Evolutionary conservation across 2,888 invertebrate species (phyloP).

Genomic region (Rhynchonema sp.): DNA sequence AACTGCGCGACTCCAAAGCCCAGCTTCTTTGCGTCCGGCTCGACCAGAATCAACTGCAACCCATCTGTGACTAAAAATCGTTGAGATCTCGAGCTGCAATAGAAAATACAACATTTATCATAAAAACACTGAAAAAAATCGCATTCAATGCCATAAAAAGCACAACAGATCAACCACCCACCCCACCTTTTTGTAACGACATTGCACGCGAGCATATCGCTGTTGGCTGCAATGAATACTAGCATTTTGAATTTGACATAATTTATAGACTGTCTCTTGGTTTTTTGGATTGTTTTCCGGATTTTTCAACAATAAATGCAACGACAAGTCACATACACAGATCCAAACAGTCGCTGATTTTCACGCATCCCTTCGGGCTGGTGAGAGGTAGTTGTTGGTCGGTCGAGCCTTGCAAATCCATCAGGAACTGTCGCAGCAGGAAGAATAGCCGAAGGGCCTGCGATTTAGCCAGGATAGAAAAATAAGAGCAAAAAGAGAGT

Average conservation of each 20-base stretch:
- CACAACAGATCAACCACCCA: background rate
- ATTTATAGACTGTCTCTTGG: too few species aligned
- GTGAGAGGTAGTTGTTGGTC: slow-evolving; percentile 75
- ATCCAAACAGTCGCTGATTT: slow-evolving; percentile 80
- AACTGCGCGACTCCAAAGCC: slow-evolving; percentile 96
- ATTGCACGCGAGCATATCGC: slow-evolving; percentile 87
- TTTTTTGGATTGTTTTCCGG: too few species aligned
- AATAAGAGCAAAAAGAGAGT: too few species aligned
- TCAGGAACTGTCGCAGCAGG: slow-evolving; percentile 51
- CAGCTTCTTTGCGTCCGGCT: slow-evolving; percentile 75
- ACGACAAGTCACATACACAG: too few species aligned
- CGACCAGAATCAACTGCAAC: slow-evolving; percentile 82
- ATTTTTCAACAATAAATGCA: too few species aligned
- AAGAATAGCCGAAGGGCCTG: slow-evolving; percentile 78
- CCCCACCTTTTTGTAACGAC: slow-evolving; percentile 52
- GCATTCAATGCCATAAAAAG: background rate
- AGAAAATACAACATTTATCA: too few species aligned
- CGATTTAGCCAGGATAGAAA: too few species aligned
- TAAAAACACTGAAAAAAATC: background rate
- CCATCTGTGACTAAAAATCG: slow-evolving; percentile 90
- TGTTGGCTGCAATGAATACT: slow-evolving; percentile 66
- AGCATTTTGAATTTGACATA: too few species aligned
- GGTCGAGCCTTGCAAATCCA: slow-evolving; percentile 55
- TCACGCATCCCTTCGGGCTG: slow-evolving; percentile 65
- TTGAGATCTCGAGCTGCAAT: slow-evolving; percentile 35